Evolutionary conservation across 1,140 invertebrate genomes (phyloP).

Genomic region (Phymastichus coffea): DNA sequence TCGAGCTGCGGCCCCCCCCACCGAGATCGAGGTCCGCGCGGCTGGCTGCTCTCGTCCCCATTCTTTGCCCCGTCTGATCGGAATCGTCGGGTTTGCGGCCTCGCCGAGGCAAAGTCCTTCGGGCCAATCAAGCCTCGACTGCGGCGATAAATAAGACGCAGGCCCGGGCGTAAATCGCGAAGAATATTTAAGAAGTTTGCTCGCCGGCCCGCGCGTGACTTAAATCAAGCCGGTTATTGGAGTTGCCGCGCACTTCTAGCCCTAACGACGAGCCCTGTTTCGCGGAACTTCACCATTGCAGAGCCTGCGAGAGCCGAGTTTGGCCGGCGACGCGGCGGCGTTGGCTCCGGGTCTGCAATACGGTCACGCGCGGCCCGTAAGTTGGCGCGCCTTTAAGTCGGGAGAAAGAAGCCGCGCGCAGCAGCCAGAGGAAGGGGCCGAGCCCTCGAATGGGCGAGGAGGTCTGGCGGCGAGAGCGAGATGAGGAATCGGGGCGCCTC

Average conservation of each 20-base stretch:
- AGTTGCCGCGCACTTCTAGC: neutral
- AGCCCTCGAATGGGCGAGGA: slow-evolving; percentile 17
- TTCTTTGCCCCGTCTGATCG: too few species aligned
- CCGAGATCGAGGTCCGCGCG: too few species aligned
- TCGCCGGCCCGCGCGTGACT: too few species aligned
- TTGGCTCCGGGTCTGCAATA: slow-evolving; percentile 45
- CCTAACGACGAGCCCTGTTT: neutral
- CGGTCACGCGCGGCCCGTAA: slow-evolving; percentile 46
- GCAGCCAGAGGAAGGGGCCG: too few species aligned
- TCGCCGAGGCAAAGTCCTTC: too few species aligned
- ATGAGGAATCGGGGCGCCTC: slow-evolving; percentile 34
- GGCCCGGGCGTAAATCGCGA: slow-evolving; percentile 14
- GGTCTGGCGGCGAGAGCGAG: slow-evolving; percentile 22
- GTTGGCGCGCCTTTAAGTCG: slow-evolving; percentile 43
- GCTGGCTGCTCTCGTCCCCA: too few species aligned
- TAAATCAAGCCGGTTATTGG: slow-evolving; percentile 21
- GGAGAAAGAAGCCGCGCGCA: slow-evolving; percentile 32
- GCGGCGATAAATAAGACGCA: too few species aligned
- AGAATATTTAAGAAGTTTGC: slow-evolving; percentile 18
- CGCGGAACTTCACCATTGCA: neutral
- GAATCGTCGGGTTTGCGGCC: too few species aligned
- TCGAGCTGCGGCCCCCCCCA: too few species aligned
- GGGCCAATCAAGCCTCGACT: too few species aligned
- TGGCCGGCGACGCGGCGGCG: slow-evolving; percentile 12
- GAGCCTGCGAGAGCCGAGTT: neutral